Base-by-base conservation (phyloP, 2,113 vertebrate species). In the Alaudala cheleensis region DNA sequence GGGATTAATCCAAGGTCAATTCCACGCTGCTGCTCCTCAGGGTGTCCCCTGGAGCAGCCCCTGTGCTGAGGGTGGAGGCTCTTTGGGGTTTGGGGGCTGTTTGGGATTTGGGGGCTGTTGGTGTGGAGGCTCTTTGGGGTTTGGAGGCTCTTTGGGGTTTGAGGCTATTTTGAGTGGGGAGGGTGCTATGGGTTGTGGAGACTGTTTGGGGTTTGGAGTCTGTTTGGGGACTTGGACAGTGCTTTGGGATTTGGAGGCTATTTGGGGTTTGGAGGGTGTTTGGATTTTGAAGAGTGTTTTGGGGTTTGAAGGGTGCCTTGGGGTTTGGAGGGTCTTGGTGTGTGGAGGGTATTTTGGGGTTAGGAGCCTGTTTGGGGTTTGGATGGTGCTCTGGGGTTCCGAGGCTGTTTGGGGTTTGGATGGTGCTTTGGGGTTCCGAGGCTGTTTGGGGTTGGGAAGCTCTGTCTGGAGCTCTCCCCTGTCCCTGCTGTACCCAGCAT, bases 401-500 rank as follows among this genome's bases (percentile, higher is more conserved):
- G 16, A 44, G 4, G 39, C 5, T 21, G 0, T 29, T 26, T 42
- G 74, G 92, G 80, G 13, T 51, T 45, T 42, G 47, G 42, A 7
- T 34, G 91, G 3, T 18, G 5, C 3, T 28, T 18, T 47, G 4
- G 91, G 72, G 3, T 44, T 18, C 0, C 5, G n/a, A 22, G 12
- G 7, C 1, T 5, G 0, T 31, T 16, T 57, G 76, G 87, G 79
- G 12, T 56, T 31, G 7, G 57, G 33, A 34, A 61, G 70, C 67
- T 54, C 8, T 5, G 33, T 24, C 76, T 69, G 88, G 90, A 96
- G 44, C 22, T 61, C 83, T 20, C 61, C 50, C 22, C 11, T 40
- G 82, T 82, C 93, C 26, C 93, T 65, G 93, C 94, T 89, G 31
- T 96, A 94, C 54, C 94, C 90, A 65, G 81, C 76, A 96, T 66